Evolutionary conservation across 2,797 vertebrate species (phyloP), one percentile per base, ranked within the genome.

Genomic region (Halcyon leucocephala): DNA sequence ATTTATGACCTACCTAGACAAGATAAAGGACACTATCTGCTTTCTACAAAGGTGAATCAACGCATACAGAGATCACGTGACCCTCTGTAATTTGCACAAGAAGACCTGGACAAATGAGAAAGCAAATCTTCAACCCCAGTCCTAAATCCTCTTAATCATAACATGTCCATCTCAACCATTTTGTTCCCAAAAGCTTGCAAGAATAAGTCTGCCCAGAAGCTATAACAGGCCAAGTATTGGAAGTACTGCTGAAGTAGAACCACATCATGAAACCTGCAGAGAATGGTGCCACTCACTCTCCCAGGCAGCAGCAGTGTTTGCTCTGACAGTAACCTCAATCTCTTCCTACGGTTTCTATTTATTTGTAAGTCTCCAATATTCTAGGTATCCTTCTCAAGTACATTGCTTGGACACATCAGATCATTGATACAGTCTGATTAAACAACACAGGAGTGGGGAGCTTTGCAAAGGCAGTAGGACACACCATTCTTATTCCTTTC

Each of bases 401-500:
- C 31, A 2, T 9, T 54, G 54, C 60, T 76, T 20, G 16, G 77
- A 49, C 37, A 44, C 33, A 8, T 14, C 60, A 39, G 44, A 8
- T 37, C 61, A 33, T 29, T 1, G 1, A 12, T 4, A 41, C 17
- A 26, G 66, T 35, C 29, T 44, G 39, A 55, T 41, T 18, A 37
- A 65, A 67, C 49, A 55, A 2, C 19, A 14, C 0, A 41, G 20
- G 35, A 44, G 3, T 0, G 11, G 18, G 41, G 41, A 67, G 54
- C 13, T 83, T 26, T 44, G 33, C 73, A 35, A 44, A 37, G 55
- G 61, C 51, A 44, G 21, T 10, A 13, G 13, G 21, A 29, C 35
- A 48, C 44, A 14, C 15, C 3, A 1, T 3, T 8, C 5, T 9
- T 15, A 0, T 55, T 39, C n/a, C 10, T 41, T 22, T 46, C 55